These are phyloP conservation scores for Ips typographus DNA, from an alignment of 1,140 invertebrate species.

Conservation along the genomic window DNA sequence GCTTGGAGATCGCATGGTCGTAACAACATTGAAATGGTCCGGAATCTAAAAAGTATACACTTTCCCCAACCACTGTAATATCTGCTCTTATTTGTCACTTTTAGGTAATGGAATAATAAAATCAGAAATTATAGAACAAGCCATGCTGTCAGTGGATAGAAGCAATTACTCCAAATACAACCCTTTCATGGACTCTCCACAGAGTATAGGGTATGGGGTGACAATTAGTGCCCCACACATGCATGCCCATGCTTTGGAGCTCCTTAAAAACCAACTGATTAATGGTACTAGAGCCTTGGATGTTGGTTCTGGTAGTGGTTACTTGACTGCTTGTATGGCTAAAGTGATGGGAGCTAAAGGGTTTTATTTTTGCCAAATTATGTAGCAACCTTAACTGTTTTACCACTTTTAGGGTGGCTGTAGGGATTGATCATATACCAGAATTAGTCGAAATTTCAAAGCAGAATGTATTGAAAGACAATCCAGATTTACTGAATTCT, in stretches of 20 bases:
- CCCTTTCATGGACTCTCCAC: slow-evolving; percentile 89
- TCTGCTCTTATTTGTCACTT: neutral
- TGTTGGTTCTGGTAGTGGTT: slow-evolving; percentile 95
- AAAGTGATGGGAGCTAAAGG: slow-evolving; percentile 80
- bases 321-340: slow-evolving; percentile 94
- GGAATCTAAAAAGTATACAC: slow-evolving; percentile 73
- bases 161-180: slow-evolving; percentile 74
- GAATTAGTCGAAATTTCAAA: slow-evolving; percentile 76
- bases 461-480: slow-evolving; percentile 77
- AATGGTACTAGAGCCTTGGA: slow-evolving; percentile 83
- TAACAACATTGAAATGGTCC: slow-evolving; percentile 81
- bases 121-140: slow-evolving; percentile 73
- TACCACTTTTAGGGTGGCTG: slow-evolving; percentile 53
- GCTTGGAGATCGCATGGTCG: slow-evolving; percentile 82
- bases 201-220: slow-evolving; percentile 84
- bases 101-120: slow-evolving; percentile 70
- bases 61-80: neutral
- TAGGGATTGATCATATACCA: slow-evolving; percentile 93
- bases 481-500: slow-evolving; percentile 65
- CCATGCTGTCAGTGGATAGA: slow-evolving; percentile 86
- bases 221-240: slow-evolving; percentile 99
- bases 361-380: slow-evolving; percentile 2
- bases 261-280: slow-evolving; percentile 78
- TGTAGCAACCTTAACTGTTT: neutral
- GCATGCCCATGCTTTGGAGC: slow-evolving; percentile 95